Evolutionary conservation across 2,113 vertebrate genomes (phyloP).

Genomic region (Podocnemis expansa): DNA sequence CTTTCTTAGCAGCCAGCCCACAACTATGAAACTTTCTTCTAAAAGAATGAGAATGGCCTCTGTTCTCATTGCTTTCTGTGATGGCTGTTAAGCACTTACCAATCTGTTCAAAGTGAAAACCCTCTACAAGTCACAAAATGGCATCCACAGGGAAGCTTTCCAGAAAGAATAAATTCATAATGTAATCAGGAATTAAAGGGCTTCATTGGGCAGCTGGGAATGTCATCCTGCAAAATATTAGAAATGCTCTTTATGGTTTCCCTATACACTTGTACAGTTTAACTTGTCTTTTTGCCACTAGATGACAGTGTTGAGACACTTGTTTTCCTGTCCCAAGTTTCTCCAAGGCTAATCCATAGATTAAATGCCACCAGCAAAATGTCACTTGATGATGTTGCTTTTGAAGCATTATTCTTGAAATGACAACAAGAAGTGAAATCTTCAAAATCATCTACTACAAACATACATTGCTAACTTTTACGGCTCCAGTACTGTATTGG

Average conservation of each 20-base stretch:
- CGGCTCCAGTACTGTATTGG: background rate
- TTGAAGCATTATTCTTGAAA: background rate
- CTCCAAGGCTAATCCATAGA: background rate
- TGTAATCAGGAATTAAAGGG: accelerated
- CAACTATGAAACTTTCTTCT: background rate
- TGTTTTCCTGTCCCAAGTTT: background rate
- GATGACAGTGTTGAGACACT: conserved; percentile 70
- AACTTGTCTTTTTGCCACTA: conserved; percentile 46
- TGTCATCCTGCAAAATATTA: background rate
- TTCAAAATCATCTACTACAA: background rate
- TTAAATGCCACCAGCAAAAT: background rate
- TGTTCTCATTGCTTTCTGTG: background rate
- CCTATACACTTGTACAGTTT: background rate
- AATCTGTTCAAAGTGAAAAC: background rate
- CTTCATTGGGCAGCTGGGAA: background rate
- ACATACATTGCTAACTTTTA: background rate
- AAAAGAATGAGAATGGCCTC: background rate
- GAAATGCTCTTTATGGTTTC: background rate
- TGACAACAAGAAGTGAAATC: background rate
- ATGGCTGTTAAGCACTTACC: background rate
- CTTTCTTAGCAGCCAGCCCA: background rate
- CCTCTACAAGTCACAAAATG: background rate
- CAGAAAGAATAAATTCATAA: background rate
- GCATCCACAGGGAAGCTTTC: background rate
- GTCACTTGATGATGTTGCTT: background rate